A percentile compares a stretch with the other conserved stretches of the same genome.
Evolutionary conservation across 2,797 vertebrate genomes (phyloP).

Genomic region (Artibeus lituratus): DNA sequence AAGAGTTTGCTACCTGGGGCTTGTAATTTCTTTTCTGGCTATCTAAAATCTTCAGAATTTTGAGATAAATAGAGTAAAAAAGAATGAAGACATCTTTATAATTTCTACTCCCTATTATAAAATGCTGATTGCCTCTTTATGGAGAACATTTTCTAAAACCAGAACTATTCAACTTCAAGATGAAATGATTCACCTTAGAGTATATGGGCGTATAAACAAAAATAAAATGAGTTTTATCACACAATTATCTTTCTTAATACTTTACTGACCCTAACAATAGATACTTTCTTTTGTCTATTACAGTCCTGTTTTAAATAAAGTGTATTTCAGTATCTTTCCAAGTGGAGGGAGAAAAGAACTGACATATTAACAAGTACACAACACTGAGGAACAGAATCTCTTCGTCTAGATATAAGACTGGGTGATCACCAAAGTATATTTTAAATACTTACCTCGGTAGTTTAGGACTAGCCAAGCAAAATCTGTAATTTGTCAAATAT

Average conservation of each 20-base stretch:
- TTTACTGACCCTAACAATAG: not conserved
- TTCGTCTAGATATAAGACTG: not conserved
- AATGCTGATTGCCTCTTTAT: not conserved
- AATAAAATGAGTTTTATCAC: not conserved
- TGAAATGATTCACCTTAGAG: not conserved
- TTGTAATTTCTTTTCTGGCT: conserved; percentile 48
- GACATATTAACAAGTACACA: not conserved
- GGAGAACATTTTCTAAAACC: conserved; percentile 4
- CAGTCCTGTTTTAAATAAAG: conserved; percentile 6
- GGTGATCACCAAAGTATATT: not conserved
- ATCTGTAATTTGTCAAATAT: not conserved
- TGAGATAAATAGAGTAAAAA: conserved; percentile 6
- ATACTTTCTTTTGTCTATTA: not conserved
- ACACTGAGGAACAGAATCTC: not conserved
- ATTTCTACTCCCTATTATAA: not conserved
- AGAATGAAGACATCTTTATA: conserved; percentile 5
- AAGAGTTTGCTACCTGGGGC: conserved; percentile 34
- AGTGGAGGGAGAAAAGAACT: not conserved
- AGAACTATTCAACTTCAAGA: conserved; percentile 9
- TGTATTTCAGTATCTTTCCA: conserved; percentile 8
- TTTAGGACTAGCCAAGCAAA: not conserved
- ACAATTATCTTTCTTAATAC: not conserved
- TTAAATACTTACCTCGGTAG: not conserved
- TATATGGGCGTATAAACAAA: not conserved
- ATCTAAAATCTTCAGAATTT: conserved; percentile 31